A percentile compares a stretch with the other conserved stretches of the same genome.
Conservation (phyloP, 2,888 invertebrate genomes). For the Apodemia mormo region DNA sequence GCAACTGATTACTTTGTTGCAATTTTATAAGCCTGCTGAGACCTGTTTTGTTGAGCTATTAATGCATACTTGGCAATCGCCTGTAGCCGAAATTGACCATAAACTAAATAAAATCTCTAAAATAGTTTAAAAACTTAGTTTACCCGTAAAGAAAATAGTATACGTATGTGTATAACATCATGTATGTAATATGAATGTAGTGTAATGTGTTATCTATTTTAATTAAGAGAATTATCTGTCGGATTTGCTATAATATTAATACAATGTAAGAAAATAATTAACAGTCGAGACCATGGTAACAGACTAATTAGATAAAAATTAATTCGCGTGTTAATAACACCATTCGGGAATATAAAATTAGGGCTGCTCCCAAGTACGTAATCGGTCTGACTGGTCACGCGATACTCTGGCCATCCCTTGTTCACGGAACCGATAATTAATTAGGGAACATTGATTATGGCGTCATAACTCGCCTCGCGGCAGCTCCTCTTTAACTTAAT, state of each 20-base stretch:
- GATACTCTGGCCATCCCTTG: constrained; percentile 29
- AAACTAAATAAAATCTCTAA: no score
- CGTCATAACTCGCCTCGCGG: constrained; percentile 33
- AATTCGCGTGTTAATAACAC: constrained; percentile 40
- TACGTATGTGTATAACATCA: no score
- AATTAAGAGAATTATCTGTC: no score
- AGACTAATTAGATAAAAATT: constrained; percentile 33
- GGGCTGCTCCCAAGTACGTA: constrained; percentile 38
- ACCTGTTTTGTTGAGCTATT: background rate
- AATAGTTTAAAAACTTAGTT: no score
- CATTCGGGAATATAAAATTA: constrained; percentile 41
- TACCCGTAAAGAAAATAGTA: no score
- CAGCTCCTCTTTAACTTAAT: constrained; percentile 25
- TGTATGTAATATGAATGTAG: no score
- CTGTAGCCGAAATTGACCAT: no score
- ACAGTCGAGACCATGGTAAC: constrained; percentile 11
- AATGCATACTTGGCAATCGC: no score
- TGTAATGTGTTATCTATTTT: no score
- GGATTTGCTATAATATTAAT: no score
- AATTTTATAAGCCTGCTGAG: background rate
- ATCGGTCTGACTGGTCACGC: constrained; percentile 40
- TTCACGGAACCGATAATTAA: constrained; percentile 40
- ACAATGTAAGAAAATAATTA: background rate
- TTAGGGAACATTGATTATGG: constrained; percentile 40
- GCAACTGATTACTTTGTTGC: constrained; percentile 10